Evolutionary conservation across 2,888 invertebrate species (phyloP).

Genomic region (Ganaspis brasiliensis): DNA sequence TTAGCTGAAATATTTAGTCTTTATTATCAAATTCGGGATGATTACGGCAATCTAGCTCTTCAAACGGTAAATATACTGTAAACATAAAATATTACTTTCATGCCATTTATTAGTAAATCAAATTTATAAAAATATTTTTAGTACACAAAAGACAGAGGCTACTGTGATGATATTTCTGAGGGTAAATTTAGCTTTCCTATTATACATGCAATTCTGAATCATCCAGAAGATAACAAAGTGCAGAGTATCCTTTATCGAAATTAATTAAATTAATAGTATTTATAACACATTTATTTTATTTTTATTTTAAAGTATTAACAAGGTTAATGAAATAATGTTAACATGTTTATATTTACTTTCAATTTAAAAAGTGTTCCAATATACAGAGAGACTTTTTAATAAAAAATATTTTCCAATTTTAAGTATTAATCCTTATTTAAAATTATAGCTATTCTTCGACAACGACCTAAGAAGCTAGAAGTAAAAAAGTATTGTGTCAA

Average conservation of each 20-base stretch:
- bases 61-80: slow-evolving; percentile 88
- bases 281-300: background rate
- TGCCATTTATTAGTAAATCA: slow-evolving; percentile 28
- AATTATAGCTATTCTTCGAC: slow-evolving; percentile 90
- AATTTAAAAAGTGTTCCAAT: too few relatives aligned
- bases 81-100: slow-evolving; percentile 44
- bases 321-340: too few relatives aligned
- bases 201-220: slow-evolving; percentile 93
- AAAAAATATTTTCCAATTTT: slow-evolving; percentile 17
- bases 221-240: slow-evolving; percentile 90
- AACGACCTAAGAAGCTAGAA: slow-evolving; percentile 93
- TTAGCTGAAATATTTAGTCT: slow-evolving; percentile 93
- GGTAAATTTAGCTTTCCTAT: too few relatives aligned
- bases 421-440: slow-evolving; percentile 69
- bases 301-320: too few relatives aligned
- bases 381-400: too few relatives aligned
- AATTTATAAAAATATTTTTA: slow-evolving; percentile 78
- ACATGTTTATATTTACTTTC: slow-evolving; percentile 15
- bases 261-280: slow-evolving; percentile 38
- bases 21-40: slow-evolving; percentile 98
- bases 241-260: slow-evolving; percentile 87
- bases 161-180: slow-evolving; percentile 98
- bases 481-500: slow-evolving; percentile 97
- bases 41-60: slow-evolving; percentile 94
- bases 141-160: slow-evolving; percentile 97